phyloP scores from a whole-genome alignment of 2,113 vertebrate genomes.

The Neogale vison region DNA sequence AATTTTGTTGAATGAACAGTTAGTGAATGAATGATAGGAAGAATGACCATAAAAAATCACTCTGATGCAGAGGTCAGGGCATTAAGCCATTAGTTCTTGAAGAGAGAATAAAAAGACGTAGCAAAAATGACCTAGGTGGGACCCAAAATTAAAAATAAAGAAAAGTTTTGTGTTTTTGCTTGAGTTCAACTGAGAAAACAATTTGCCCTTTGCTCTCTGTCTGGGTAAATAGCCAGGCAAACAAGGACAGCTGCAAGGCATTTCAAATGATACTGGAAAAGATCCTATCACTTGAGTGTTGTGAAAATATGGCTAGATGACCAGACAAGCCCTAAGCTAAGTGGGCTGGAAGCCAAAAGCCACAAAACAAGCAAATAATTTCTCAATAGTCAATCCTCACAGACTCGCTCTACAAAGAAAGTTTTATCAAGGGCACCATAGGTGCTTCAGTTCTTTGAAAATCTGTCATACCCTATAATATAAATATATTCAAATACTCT shows the following conservation, averaged over 20 bases:
- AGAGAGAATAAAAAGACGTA: not conserved
- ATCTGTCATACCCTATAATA: not conserved
- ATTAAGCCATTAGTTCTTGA: not conserved
- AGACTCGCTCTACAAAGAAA: not conserved
- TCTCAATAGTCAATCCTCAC: not conserved
- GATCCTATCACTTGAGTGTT: constrained; percentile 55
- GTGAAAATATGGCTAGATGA: constrained; percentile 57
- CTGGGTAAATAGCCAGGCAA: not conserved
- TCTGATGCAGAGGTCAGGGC: not conserved
- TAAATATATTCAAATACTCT: not conserved
- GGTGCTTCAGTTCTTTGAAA: constrained; percentile 26
- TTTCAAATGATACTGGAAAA: constrained; percentile 33
- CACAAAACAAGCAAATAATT: constrained; percentile 41
- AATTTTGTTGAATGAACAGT: not conserved
- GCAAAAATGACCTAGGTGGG: not conserved
- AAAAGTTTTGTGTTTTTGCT: not conserved
- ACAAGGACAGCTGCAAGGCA: constrained; percentile 33
- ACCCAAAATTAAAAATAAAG: not conserved
- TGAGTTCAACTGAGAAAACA: constrained; percentile 2
- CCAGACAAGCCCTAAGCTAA: not conserved
- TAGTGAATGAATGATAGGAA: not conserved
- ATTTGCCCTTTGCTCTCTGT: constrained; percentile 24
- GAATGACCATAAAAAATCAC: not conserved
- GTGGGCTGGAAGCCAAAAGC: constrained; percentile 31
- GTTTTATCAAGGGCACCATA: constrained; percentile 35